Conservation (phyloP, 2,888 invertebrate genomes). For the Formica aserva region DNA sequence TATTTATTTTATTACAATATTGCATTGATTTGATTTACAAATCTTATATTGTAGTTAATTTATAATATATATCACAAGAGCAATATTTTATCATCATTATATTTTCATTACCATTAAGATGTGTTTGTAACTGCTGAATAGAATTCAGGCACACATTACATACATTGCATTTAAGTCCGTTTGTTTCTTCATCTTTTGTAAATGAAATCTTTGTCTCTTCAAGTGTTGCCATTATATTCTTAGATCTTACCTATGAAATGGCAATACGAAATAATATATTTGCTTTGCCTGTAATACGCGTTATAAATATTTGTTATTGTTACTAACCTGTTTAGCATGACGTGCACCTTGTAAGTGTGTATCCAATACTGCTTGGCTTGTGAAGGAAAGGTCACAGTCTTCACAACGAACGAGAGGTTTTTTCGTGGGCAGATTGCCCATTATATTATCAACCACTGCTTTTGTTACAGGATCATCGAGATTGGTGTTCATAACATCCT, state of each 20-base stretch:
- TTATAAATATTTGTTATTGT: not conserved
- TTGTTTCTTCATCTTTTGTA: constrained; percentile 83
- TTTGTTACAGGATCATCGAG: constrained; percentile 85
- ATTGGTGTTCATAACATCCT: constrained; percentile 71
- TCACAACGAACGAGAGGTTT: constrained; percentile 85
- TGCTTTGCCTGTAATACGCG: not conserved
- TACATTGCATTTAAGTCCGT: constrained; percentile 85
- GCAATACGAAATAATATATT: not conserved
- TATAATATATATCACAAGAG: constrained; percentile 1
- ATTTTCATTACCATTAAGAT: constrained; percentile 82
- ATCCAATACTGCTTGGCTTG: constrained; percentile 86
- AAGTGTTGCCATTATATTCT: constrained; percentile 83
- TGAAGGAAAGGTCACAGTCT: constrained; percentile 86
- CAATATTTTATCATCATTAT: constrained; percentile 60
- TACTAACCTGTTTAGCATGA: constrained; percentile 83
- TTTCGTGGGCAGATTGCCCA: constrained; percentile 86
- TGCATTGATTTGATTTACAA: not conserved
- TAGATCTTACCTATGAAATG: constrained; percentile 81
- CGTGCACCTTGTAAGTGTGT: constrained; percentile 85
- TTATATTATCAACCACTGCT: constrained; percentile 86
- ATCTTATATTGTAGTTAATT: not conserved
- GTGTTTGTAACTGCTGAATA: constrained; percentile 86
- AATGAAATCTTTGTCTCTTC: constrained; percentile 84
- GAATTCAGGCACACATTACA: constrained; percentile 86
- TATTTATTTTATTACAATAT: constrained; percentile 21